Conservation (phyloP, 2,888 invertebrate species). For the Cerastoderma edule region DNA sequence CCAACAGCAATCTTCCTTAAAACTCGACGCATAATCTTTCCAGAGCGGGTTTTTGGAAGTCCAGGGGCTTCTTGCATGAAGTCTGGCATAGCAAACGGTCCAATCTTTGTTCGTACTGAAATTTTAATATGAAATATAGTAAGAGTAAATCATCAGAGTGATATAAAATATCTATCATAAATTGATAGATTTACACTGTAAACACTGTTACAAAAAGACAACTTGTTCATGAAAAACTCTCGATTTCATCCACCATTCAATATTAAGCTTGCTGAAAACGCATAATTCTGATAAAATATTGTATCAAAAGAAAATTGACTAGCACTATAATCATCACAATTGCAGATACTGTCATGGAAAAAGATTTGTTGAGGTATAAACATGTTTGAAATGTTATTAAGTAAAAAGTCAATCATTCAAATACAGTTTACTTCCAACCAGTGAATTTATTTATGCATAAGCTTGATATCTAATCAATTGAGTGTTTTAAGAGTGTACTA, state of each 20-base stretch:
- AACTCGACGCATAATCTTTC: conserved; percentile 98
- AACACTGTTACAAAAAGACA: too few relatives aligned
- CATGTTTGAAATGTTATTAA: neutral
- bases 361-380: neutral
- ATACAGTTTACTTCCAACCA: too few relatives aligned
- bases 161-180: too few relatives aligned
- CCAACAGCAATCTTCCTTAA: conserved; percentile 96
- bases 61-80: conserved; percentile 96
- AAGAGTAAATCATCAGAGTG: too few relatives aligned
- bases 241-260: too few relatives aligned
- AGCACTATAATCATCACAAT: neutral
- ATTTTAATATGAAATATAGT: conserved; percentile 11
- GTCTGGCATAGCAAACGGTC: conserved; percentile 98
- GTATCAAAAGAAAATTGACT: neutral
- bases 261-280: too few relatives aligned
- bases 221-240: too few relatives aligned
- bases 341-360: neutral
- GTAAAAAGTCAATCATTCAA: neutral
- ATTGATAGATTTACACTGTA: too few relatives aligned
- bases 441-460: too few relatives aligned
- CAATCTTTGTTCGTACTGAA: conserved; percentile 93
- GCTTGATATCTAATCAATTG: too few relatives aligned
- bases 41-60: conserved; percentile 97
- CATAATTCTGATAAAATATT: too few relatives aligned
- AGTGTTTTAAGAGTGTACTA: too few relatives aligned